Evolutionary conservation across 2,888 invertebrate genomes (phyloP).

Genomic region (Pemphredon lugubris): DNA sequence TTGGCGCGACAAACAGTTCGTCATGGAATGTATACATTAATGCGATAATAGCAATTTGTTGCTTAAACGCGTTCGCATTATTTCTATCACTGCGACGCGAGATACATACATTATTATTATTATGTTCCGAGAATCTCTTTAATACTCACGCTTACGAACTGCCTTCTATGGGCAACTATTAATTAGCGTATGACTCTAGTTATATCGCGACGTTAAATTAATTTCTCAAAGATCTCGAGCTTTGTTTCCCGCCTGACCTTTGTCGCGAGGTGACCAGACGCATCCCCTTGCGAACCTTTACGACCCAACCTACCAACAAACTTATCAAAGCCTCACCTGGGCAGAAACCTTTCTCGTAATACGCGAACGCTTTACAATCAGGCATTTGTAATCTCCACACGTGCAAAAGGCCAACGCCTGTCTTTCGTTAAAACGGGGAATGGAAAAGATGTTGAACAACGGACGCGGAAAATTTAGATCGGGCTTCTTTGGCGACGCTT

Average conservation of each 20-base stretch:
- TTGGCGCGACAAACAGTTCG: too few relatives aligned
- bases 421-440: neutral
- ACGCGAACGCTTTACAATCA: conserved; percentile 39
- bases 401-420: conserved; percentile 32
- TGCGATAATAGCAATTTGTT: too few relatives aligned
- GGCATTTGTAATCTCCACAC: too few relatives aligned
- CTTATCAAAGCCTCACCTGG: conserved; percentile 24
- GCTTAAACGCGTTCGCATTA: too few relatives aligned
- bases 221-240: conserved; percentile 46
- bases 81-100: too few relatives aligned
- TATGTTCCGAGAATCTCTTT: too few relatives aligned
- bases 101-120: too few relatives aligned
- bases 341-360: neutral
- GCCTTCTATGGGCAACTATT: too few relatives aligned
- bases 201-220: conserved; percentile 45
- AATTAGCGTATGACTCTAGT: too few relatives aligned
- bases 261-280: conserved; percentile 30
- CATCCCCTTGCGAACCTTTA: conserved; percentile 27
- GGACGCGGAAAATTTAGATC: conserved; percentile 19
- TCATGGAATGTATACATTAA: too few relatives aligned
- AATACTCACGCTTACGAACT: too few relatives aligned
- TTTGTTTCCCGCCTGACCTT: conserved; percentile 48
- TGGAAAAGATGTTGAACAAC: neutral
- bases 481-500: neutral
- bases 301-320: conserved; percentile 36